Conservation (phyloP, 2,888 invertebrate species). For the Eretmocerus hayati region DNA sequence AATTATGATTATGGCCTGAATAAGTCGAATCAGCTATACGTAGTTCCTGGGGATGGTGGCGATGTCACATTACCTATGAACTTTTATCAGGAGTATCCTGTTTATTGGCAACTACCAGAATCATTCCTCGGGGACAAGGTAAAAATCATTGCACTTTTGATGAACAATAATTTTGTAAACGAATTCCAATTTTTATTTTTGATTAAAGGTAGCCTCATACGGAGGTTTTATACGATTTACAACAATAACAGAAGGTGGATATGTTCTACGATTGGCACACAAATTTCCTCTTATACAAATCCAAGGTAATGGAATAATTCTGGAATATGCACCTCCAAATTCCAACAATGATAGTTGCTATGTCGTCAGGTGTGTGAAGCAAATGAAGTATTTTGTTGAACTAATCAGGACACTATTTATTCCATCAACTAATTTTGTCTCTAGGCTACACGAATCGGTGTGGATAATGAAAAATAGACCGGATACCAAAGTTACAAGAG, state of each 20-base stretch:
- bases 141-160: constrained; percentile 1
- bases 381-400: too few relatives aligned
- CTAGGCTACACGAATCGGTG: constrained; percentile 65
- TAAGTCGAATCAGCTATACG: constrained; percentile 54
- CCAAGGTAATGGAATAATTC: constrained; percentile 67
- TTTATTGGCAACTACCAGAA: constrained; percentile 77
- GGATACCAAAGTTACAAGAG: constrained; percentile 58
- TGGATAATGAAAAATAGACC: constrained; percentile 64
- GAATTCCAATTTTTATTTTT: not conserved
- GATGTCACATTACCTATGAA: constrained; percentile 52
- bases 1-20: constrained; percentile 48
- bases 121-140: constrained; percentile 79
- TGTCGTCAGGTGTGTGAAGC: constrained; percentile 49
- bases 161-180: not conserved
- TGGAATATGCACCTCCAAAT: constrained; percentile 60
- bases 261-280: constrained; percentile 52
- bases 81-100: constrained; percentile 56
- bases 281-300: constrained; percentile 76
- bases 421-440: too few relatives aligned
- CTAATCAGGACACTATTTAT: too few relatives aligned
- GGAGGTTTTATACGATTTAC: constrained; percentile 82
- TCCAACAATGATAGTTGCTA: constrained; percentile 44
- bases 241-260: constrained; percentile 55
- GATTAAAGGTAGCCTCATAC: constrained; percentile 70
- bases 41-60: constrained; percentile 57